Percentiles rank a stretch among this genome's conserved stretches.
Evolutionary conservation across 2,888 invertebrate species (phyloP).

Genomic region (Pristionchus fissidentatus): DNA sequence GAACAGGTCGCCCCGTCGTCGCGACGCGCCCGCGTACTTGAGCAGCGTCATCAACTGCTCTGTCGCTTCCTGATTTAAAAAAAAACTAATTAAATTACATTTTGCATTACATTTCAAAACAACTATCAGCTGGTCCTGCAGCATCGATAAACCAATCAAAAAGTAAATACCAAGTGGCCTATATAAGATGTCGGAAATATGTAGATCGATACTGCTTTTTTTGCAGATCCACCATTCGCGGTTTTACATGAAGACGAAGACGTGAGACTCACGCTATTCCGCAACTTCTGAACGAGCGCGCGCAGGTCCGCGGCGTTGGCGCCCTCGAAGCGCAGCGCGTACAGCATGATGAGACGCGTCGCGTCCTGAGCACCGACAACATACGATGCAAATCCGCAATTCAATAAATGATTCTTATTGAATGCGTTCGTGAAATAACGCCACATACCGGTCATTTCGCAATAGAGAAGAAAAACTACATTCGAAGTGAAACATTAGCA

Average conservation of each 20-base stretch:
- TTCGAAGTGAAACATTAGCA: too few relatives aligned
- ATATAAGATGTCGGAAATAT: too few relatives aligned
- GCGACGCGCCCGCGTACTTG: conserved; percentile 84
- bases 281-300: conserved; percentile 83
- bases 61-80: conserved; percentile 49
- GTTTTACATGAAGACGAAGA: too few relatives aligned
- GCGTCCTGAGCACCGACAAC: conserved; percentile 80
- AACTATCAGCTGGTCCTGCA: too few relatives aligned
- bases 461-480: neutral
- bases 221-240: too few relatives aligned
- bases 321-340: conserved; percentile 90
- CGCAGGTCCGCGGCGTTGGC: conserved; percentile 30
- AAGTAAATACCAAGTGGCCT: too few relatives aligned
- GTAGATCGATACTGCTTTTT: too few relatives aligned
- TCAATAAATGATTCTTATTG: neutral
- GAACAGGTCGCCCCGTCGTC: conserved; percentile 87
- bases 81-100: too few relatives aligned
- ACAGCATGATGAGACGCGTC: conserved; percentile 89
- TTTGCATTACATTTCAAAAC: too few relatives aligned
- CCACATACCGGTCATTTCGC: too few relatives aligned
- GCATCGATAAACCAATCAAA: too few relatives aligned
- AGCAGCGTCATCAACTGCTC: conserved; percentile 61
- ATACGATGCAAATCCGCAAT: neutral
- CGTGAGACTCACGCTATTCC: conserved; percentile 70
- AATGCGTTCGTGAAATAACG: neutral